Evolutionary conservation across 2,797 vertebrate genomes (phyloP), one percentile per base, ranked within the genome.

Genomic region (Helostoma temminkii): DNA sequence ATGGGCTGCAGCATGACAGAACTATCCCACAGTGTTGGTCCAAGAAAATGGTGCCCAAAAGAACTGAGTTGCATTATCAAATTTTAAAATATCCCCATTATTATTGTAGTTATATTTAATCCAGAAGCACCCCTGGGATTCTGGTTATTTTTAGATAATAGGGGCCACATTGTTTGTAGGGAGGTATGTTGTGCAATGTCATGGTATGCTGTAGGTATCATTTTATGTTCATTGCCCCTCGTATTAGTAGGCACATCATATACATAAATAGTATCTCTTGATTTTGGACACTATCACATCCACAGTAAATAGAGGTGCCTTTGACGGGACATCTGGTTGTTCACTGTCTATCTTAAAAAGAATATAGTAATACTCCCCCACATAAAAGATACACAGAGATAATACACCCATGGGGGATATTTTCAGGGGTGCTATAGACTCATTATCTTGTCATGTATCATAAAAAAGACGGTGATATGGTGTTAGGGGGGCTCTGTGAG

Each of bases 11-110:
- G 80, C 82, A 86, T 52, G 26, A 84, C 78, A 84, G 73, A 90
- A 85, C 74, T 73, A 80, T 89, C 88, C 90, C 76, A 85, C 82
- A 70, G 78, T 82, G 83, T 78, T 78, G 79, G 86, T 88, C 89
- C 89, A 87, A 84, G 79, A 78, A 87, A 87, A 83, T 69, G 48
- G 64, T 89, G 81, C 86, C 89, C 85, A 84, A 74, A 88, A 83
- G 84, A 86, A 93, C 91, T 85, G 78, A 73, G 79, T 88, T 91
- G 74, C 86, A 81, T 90, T 89, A 85, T 91, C 68, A 88, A 80
- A 91, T 90, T 87, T 88, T 90, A 78, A 90, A 92, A 92, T 89
- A 89, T 90, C 84, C 71, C 78, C 63, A 84, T 90, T 91, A 89
- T 91, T 89, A 83, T 90, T 42, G 9, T 80, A 79, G 80, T 89